Evolutionary conservation across 2,113 vertebrate genomes (phyloP).

Genomic region (Ciconia maguari): DNA sequence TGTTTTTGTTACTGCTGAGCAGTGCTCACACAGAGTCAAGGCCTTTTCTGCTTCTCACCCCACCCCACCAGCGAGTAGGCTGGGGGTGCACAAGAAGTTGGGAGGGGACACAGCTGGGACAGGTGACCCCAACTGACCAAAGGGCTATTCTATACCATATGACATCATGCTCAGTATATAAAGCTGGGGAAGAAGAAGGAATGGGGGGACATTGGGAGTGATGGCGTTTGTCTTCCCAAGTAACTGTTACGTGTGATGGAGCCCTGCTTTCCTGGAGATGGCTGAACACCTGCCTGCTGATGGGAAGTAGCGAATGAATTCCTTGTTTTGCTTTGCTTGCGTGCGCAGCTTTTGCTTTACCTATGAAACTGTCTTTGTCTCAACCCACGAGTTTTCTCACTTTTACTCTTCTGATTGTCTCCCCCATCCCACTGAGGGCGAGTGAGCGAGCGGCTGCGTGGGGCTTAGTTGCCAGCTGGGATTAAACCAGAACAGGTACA

Average conservation of each 20-base stretch:
- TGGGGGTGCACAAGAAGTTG: background rate
- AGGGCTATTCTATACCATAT: background rate
- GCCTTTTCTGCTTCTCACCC: background rate
- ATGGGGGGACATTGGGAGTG: rapidly evolving
- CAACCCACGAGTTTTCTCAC: background rate
- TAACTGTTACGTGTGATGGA: rapidly evolving
- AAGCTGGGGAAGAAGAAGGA: background rate
- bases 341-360: rapidly evolving
- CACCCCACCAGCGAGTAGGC: background rate
- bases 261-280: background rate
- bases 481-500: background rate
- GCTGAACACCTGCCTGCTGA: background rate
- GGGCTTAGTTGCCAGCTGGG: background rate
- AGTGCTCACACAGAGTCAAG: background rate
- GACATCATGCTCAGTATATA: background rate
- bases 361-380: background rate
- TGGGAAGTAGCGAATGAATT: background rate
- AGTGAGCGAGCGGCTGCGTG: rapidly evolving
- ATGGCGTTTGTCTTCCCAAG: background rate
- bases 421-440: rapidly evolving
- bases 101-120: background rate
- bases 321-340: background rate
- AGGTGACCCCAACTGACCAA: background rate
- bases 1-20: background rate
- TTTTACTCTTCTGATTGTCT: background rate